Evolutionary conservation across 2,888 invertebrate species (phyloP), one percentile per base, ranked within the genome.

Genomic region (Sarcophaga carnaria): DNA sequence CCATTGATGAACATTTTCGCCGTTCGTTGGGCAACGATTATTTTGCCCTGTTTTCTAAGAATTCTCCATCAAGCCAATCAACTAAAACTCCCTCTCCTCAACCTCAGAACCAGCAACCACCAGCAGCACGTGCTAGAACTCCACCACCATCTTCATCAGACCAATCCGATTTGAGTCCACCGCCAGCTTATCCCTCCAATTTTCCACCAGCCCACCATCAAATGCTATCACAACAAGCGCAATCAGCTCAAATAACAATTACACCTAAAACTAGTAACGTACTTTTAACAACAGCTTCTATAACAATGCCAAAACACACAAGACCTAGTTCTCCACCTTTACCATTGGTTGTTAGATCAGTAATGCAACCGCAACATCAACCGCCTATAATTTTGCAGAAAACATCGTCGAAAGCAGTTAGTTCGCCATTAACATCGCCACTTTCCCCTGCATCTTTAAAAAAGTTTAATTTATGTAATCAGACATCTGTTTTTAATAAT

Each of bases 1-100:
- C 95, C 62, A 95, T 96, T 92, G 98, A 99, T 94, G 99, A 99
- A 92, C 98, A 99, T 94, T 99, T 99, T 94, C 95, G 98, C 81
- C 96, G 98, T 87, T 98, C 98, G 1, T 95, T 99, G 88, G 98
- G 98, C 82, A 96, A 96, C 89, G 96, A 97, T 92, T 97, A 97
- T 94, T 95, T 96, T 93, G 95, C 95, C 86, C 94, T 97, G 72
- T 96, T 96, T 92, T 95, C 95, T 90, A 95, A 95, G 74, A 92
- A 92, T 80, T 91, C 92, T 64, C 91, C 92, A 70, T 92, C 91
- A 1, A 79, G 22, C 60, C 87, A 79, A 20, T 60, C 71, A 11
- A 76, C 89, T 62, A 90, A 91, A 87, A 90, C 92, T 47, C 88
- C 88, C 64, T 87, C 90, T 63, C 84, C 89, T 22, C 92, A 90